Conservation (phyloP, 1,140 invertebrate genomes). For the Arctopsyche grandis region DNA sequence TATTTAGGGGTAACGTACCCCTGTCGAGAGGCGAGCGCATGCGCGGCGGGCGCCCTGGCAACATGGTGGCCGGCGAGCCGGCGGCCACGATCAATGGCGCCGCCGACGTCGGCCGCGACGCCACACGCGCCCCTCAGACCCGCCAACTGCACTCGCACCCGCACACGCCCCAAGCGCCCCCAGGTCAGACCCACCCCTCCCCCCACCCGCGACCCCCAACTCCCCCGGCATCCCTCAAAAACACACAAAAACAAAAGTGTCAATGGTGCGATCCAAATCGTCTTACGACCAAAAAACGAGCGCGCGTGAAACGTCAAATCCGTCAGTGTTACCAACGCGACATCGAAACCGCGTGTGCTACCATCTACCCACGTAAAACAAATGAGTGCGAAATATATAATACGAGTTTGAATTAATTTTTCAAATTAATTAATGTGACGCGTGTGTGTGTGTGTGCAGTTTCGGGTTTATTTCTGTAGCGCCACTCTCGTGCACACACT, state of each 20-base stretch:
- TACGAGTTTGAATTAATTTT: too few relatives aligned
- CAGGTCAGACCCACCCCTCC: slow-evolving; percentile 44
- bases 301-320: too few relatives aligned
- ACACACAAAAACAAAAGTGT: too few relatives aligned
- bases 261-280: too few relatives aligned
- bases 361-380: too few relatives aligned
- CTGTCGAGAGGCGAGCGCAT: slow-evolving; percentile 55
- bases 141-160: neutral
- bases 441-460: neutral
- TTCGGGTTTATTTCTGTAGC: slow-evolving; percentile 23
- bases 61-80: slow-evolving; percentile 27
- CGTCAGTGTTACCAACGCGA: too few relatives aligned
- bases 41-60: slow-evolving; percentile 55
- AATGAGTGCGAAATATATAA: neutral
- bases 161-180: slow-evolving; percentile 9
- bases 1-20: too few relatives aligned
- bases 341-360: too few relatives aligned
- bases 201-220: slow-evolving; percentile 56
- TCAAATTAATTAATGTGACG: too few relatives aligned
- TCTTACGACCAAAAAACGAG: too few relatives aligned
- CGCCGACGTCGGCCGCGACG: slow-evolving; percentile 55
- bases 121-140: slow-evolving; percentile 44
- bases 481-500: neutral
- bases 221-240: slow-evolving; percentile 23
- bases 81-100: slow-evolving; percentile 50